Evolutionary conservation across 1,140 invertebrate species (phyloP).

Genomic region (Sesamia nonagrioides): DNA sequence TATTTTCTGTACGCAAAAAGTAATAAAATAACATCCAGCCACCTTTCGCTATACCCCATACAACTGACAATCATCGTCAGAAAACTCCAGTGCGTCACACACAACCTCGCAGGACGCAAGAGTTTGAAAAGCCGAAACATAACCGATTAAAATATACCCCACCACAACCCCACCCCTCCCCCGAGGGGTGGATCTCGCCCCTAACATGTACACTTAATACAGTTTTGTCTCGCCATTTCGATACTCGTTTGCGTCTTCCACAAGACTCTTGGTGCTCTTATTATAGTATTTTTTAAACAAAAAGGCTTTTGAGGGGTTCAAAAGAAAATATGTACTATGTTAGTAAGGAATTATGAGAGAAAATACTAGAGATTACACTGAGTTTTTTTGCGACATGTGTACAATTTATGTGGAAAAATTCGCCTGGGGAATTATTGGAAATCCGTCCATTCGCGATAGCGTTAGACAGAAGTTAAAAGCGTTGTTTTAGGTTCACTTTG

Average conservation of each 20-base stretch:
- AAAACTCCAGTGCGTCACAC: not conserved
- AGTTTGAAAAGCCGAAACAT: conserved; percentile 7
- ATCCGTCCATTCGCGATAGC: too few relatives aligned
- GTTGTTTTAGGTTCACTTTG: too few relatives aligned
- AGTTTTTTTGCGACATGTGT: too few relatives aligned
- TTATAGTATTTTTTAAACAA: not conserved
- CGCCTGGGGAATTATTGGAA: too few relatives aligned
- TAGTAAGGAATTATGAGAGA: too few relatives aligned
- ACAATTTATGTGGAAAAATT: too few relatives aligned
- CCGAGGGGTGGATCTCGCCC: conserved; percentile 17
- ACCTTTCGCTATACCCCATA: not conserved
- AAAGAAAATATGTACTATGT: too few relatives aligned
- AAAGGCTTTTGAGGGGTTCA: not conserved
- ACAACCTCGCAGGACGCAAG: not conserved
- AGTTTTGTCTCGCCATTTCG: conserved; percentile 80
- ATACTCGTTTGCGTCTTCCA: conserved; percentile 72
- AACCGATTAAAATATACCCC: conserved; percentile 26
- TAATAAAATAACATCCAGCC: not conserved
- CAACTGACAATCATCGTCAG: conserved; percentile 15
- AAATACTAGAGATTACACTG: too few relatives aligned
- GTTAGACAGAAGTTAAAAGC: too few relatives aligned
- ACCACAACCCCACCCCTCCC: conserved; percentile 6
- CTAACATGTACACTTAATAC: conserved; percentile 73
- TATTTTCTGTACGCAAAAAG: not conserved
- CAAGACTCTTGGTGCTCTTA: not conserved